These are phyloP conservation scores for Rhynchonycteris naso DNA, from an alignment of 2,797 vertebrate genomes.

Conservation along the genomic window DNA sequence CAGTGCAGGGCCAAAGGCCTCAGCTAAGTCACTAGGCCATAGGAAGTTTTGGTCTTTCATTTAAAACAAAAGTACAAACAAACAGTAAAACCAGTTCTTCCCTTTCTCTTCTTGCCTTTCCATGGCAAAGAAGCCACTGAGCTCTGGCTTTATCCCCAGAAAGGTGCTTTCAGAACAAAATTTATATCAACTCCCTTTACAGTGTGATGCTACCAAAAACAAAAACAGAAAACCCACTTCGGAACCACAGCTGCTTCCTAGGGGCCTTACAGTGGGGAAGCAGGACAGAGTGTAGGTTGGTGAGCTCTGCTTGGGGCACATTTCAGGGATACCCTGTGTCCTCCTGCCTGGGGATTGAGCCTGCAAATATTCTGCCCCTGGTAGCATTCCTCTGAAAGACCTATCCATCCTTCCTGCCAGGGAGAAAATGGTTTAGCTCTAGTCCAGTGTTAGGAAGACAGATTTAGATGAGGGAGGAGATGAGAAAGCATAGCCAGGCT, in stretches of 20 bases:
- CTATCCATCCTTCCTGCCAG: not conserved
- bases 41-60: slow-evolving; percentile 49
- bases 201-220: not conserved
- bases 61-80: slow-evolving; percentile 56
- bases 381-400: not conserved
- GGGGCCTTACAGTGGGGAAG: not conserved
- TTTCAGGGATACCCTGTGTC: not conserved
- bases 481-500: not conserved
- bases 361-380: not conserved
- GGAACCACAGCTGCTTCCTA: not conserved
- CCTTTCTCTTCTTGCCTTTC: not conserved
- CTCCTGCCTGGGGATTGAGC: not conserved
- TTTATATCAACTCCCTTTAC: not conserved
- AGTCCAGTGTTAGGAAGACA: slow-evolving; percentile 36
- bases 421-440: not conserved
- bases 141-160: not conserved
- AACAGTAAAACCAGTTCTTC: not conserved
- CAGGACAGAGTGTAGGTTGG: not conserved
- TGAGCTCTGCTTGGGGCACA: not conserved
- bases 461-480: slow-evolving; percentile 27
- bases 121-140: not conserved
- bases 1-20: slow-evolving; percentile 26
- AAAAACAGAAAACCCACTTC: not conserved
- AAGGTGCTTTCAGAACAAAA: slow-evolving; percentile 61
- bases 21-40: not conserved